Conservation (phyloP, 30 jellyfish, hydroid and myxozoan species). For the Aurelia sp. region DNA sequence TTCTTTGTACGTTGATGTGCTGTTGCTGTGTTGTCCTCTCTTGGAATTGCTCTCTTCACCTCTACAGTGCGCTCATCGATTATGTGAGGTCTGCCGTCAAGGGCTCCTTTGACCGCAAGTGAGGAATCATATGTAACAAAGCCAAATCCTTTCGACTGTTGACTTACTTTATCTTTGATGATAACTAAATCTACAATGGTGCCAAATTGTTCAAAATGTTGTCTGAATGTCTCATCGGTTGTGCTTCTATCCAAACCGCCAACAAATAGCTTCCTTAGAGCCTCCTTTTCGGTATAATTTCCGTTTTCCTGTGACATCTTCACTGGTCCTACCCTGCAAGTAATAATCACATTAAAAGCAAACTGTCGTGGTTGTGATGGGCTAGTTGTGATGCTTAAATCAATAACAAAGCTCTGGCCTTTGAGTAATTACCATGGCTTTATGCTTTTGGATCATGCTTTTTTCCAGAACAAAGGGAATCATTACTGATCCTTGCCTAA, state of each 20-base stretch:
- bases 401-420: no score
- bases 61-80: constrained; percentile 84
- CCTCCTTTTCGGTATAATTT: constrained; percentile 61
- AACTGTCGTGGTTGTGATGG: no score
- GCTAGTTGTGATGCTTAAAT: no score
- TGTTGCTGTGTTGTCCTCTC: constrained; percentile 81
- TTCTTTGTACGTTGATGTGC: constrained; percentile 88
- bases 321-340: no score
- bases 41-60: constrained; percentile 95
- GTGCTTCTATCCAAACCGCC: constrained; percentile 88
- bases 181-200: constrained; percentile 83
- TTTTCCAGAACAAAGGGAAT: no score
- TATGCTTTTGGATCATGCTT: no score
- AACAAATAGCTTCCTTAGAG: constrained; percentile 83
- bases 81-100: constrained; percentile 81
- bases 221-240: constrained; percentile 82
- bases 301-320: constrained; percentile 30
- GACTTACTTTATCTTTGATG: constrained; percentile 69
- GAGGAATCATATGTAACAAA: constrained; percentile 83
- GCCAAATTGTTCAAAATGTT: constrained; percentile 83
- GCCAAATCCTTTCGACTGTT: constrained; percentile 95
- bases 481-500: no score
- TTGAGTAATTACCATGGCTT: no score
- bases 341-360: no score
- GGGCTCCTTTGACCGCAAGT: constrained; percentile 80